These are phyloP conservation scores for Drosophila melanogaster DNA, from an alignment of 1,140 invertebrate species.

Conservation along the genomic window Release_6_plus_ISO1_MT NT_033779.5:8914501-8915000, in stretches of 20 bases:
- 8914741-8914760: conserved; percentile 2
- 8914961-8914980: conserved; percentile 53
- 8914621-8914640: too few relatives aligned
- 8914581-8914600: background rate
- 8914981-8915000: conserved; percentile 52
- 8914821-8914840: conserved; percentile 38
- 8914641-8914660: background rate
- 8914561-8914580: conserved; percentile 44
- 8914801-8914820: conserved; percentile 16
- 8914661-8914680: background rate
- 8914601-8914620: background rate
- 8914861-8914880: conserved; percentile 68
- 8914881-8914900: conserved; percentile 59
- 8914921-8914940: conserved; percentile 23
- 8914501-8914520: conserved; percentile 63
- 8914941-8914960: conserved; percentile 47
- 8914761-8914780: conserved; percentile 10
- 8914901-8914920: conserved; percentile 28
- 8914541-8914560: conserved; percentile 47
- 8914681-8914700: too few relatives aligned
- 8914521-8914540: conserved; percentile 58
- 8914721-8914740: background rate
- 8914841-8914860: conserved; percentile 59
- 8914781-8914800: conserved; percentile 11
- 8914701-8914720: background rate